phyloP scores from a whole-genome alignment of 2,113 vertebrate genomes.

The Apus apus region DNA sequence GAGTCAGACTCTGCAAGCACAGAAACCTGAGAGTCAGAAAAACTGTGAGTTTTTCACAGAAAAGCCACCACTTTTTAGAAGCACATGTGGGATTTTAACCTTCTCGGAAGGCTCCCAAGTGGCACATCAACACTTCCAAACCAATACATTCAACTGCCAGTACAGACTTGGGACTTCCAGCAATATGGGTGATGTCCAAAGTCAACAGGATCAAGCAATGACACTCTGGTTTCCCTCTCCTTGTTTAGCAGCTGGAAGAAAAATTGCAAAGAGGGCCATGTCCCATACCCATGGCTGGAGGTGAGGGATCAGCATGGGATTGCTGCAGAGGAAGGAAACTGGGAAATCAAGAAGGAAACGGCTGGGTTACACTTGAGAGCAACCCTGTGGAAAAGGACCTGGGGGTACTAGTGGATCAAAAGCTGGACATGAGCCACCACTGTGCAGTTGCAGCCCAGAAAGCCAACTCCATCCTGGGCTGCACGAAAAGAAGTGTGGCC shows the following conservation, averaged over 20 bases:
- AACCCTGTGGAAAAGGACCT: too few relatives aligned
- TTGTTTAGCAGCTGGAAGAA: not conserved
- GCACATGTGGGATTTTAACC: not conserved
- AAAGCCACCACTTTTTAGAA: not conserved
- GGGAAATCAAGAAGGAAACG: not conserved
- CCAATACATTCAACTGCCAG: not conserved
- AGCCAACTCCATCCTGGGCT: too few relatives aligned
- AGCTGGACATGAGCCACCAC: too few relatives aligned
- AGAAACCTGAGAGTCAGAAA: not conserved
- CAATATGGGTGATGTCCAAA: not conserved
- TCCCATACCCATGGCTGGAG: not conserved
- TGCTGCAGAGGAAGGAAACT: not conserved
- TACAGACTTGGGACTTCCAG: not conserved
- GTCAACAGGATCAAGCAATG: not conserved
- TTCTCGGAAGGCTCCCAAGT: not conserved
- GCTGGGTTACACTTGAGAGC: not conserved
- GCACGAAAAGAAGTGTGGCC: too few relatives aligned
- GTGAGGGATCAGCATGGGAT: not conserved
- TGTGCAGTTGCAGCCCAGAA: too few relatives aligned
- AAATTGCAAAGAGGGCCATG: not conserved
- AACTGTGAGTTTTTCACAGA: not conserved
- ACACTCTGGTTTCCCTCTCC: not conserved
- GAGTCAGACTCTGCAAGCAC: not conserved
- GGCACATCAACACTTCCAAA: not conserved
- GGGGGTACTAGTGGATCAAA: too few relatives aligned